Evolutionary conservation across 2,888 invertebrate species (phyloP).

Genomic region (Azorinus chamasolen): DNA sequence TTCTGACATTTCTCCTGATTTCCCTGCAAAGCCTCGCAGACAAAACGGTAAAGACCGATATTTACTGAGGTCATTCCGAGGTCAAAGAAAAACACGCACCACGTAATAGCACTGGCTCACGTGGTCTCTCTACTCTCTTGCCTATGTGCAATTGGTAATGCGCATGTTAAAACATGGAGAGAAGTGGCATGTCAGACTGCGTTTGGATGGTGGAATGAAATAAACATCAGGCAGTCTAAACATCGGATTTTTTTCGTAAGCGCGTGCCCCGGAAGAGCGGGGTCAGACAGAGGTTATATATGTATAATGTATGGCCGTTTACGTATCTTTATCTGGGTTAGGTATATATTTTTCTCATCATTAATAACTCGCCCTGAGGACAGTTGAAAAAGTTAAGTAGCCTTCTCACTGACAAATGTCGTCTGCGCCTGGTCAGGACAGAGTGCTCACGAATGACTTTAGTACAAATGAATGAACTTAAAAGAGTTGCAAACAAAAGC

Average conservation of each 20-base stretch:
- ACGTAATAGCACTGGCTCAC: constrained; percentile 41
- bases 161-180: not conserved
- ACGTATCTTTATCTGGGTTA: too few species aligned
- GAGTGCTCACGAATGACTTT: too few species aligned
- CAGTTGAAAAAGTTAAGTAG: too few species aligned
- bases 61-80: constrained; percentile 45
- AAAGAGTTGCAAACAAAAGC: too few species aligned
- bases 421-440: too few species aligned
- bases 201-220: constrained; percentile 17
- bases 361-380: too few species aligned
- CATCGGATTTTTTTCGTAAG: constrained; percentile 42
- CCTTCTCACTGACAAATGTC: too few species aligned
- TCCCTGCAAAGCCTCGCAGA: not conserved
- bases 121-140: too few species aligned
- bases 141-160: too few species aligned
- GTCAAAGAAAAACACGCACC: constrained; percentile 51
- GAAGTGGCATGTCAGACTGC: constrained; percentile 14
- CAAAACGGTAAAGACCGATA: constrained; percentile 14
- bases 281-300: constrained; percentile 43
- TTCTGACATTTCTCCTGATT: not conserved
- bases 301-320: too few species aligned
- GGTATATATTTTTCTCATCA: too few species aligned
- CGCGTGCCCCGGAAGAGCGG: constrained; percentile 42
- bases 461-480: too few species aligned
- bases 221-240: constrained; percentile 46